phyloP scores from a whole-genome alignment of 2,113 vertebrate genomes.

The Oplegnathus fasciatus region DNA sequence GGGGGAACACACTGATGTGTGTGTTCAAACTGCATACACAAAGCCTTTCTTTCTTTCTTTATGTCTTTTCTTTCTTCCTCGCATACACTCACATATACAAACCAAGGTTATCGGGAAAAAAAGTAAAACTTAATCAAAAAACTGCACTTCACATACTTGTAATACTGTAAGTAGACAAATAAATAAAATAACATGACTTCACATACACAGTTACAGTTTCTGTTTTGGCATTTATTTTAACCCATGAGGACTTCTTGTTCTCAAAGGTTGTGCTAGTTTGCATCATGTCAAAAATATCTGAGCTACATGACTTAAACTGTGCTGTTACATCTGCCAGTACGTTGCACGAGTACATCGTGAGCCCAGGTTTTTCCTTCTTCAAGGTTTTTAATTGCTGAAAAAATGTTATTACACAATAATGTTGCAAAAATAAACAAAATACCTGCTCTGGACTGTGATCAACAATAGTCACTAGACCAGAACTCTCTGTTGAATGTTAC shows the following conservation, averaged over 20 bases:
- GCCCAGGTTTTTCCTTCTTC: background rate
- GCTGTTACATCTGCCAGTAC: background rate
- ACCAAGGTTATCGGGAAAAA: background rate
- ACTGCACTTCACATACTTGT: background rate
- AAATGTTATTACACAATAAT: background rate
- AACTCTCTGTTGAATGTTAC: background rate
- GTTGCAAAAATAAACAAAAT: background rate
- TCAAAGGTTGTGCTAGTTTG: background rate
- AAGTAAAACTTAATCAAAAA: background rate
- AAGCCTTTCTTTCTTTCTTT: conserved; percentile 40
- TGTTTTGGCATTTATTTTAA: background rate
- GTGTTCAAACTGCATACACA: conserved; percentile 49
- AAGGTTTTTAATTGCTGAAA: background rate
- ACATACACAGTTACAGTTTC: background rate
- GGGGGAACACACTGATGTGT: conserved; percentile 36
- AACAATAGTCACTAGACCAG: background rate
- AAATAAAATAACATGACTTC: background rate
- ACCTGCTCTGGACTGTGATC: background rate
- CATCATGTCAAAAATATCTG: background rate
- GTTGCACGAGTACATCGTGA: background rate
- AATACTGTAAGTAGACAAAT: background rate
- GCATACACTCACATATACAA: background rate
- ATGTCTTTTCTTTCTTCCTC: background rate
- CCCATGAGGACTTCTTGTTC: background rate
- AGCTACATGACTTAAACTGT: background rate